Conservation (phyloP, 2,797 vertebrate species). For the Craterocephalus amniculus region DNA sequence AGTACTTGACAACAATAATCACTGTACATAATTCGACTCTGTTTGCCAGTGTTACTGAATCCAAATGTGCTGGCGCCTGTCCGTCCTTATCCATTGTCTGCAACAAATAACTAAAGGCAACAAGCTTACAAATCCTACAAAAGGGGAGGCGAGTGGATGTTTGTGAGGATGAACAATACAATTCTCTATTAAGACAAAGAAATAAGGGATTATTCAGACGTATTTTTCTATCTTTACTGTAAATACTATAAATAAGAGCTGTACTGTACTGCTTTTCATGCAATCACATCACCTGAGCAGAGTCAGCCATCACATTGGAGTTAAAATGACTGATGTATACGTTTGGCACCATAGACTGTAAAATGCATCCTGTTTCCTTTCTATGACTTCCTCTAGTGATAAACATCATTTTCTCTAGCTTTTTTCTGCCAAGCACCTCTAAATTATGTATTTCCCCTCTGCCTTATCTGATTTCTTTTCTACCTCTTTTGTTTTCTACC, state of each 20-base stretch:
- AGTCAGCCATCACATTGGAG: no score
- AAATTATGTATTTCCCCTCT: neutral
- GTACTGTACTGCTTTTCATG: no score
- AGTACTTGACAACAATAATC: no score
- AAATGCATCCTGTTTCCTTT: neutral
- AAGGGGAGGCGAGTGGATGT: neutral
- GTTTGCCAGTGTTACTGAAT: neutral
- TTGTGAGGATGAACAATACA: neutral
- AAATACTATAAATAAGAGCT: neutral
- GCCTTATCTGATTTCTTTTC: neutral
- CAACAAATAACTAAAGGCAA: conserved; percentile 43
- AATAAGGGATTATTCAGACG: neutral
- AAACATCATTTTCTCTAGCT: neutral
- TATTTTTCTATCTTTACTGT: neutral
- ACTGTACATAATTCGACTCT: conserved; percentile 1
- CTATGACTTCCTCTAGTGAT: neutral
- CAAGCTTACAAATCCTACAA: conserved; percentile 19
- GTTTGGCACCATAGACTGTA: neutral
- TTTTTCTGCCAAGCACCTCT: neutral
- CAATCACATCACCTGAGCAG: neutral
- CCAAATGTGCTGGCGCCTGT: conserved; percentile 6
- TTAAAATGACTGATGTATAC: no score
- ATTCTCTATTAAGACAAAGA: neutral
- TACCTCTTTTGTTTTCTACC: neutral
- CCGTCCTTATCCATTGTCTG: conserved; percentile 30